Conservation (phyloP, 2,797 vertebrate genomes). For the Alosa sapidissima region DNA sequence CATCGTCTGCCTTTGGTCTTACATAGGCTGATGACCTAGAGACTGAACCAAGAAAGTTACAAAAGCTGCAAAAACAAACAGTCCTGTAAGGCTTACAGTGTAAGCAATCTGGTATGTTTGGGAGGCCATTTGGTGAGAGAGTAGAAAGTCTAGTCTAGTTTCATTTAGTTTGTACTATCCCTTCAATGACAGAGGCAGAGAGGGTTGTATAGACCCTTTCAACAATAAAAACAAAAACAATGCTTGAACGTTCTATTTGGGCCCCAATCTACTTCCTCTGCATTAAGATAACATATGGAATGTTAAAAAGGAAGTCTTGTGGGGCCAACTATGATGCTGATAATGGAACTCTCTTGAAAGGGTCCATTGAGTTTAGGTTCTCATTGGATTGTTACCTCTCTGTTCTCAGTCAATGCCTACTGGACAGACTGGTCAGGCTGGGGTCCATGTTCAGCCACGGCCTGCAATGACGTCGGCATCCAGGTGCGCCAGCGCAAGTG, state of each 20-base stretch:
- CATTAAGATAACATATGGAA: too few species aligned
- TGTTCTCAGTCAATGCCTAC: slow-evolving; percentile 73
- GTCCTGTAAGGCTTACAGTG: not conserved
- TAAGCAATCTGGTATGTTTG: not conserved
- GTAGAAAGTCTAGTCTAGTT: not conserved
- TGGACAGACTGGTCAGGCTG: slow-evolving; percentile 85
- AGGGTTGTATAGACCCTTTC: too few species aligned
- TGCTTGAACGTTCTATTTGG: too few species aligned
- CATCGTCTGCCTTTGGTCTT: not conserved
- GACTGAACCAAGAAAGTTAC: not conserved
- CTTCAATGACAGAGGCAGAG: not conserved
- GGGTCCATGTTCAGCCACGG: slow-evolving; percentile 78
- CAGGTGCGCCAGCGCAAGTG: slow-evolving; percentile 81
- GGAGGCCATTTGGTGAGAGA: not conserved
- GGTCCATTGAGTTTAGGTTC: not conserved
- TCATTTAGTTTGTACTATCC: not conserved
- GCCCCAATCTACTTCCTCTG: too few species aligned
- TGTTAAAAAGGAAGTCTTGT: too few species aligned
- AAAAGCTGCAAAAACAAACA: not conserved
- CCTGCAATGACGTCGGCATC: slow-evolving; percentile 76
- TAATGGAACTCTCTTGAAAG: too few species aligned
- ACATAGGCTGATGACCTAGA: not conserved
- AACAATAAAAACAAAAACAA: too few species aligned
- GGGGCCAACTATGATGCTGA: too few species aligned
- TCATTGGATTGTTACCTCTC: slow-evolving; percentile 25